Conservation (phyloP, 2,797 vertebrate genomes). For the Pangasius djambal region DNA sequence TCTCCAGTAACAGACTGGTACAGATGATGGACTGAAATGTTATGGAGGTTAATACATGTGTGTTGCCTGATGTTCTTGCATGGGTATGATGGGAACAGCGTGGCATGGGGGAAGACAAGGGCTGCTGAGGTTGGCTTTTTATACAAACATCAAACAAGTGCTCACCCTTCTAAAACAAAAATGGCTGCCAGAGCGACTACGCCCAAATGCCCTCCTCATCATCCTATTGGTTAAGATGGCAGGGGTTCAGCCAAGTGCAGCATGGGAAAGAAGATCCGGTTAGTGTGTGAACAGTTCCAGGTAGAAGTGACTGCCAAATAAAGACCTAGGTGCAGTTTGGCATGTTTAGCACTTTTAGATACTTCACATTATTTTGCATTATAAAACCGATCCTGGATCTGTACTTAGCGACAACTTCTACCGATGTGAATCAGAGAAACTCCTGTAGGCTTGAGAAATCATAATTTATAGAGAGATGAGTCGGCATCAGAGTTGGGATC, state of each 20-base stretch:
- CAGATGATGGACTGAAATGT: constrained; percentile 12
- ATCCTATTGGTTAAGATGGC: constrained; percentile 87
- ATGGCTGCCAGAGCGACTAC: constrained; percentile 93
- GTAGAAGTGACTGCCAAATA: constrained; percentile 47
- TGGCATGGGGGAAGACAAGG: constrained; percentile 51
- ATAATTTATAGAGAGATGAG: constrained; percentile 55
- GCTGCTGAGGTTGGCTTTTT: constrained; percentile 56
- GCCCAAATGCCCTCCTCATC: constrained; percentile 99
- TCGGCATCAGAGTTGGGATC: constrained; percentile 51
- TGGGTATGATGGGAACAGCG: constrained; percentile 13
- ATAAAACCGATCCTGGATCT: constrained; percentile 53
- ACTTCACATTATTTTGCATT: not conserved
- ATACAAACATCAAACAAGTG: constrained; percentile 71
- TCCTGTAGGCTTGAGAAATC: constrained; percentile 49
- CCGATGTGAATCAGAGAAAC: constrained; percentile 56
- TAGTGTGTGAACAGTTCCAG: constrained; percentile 74
- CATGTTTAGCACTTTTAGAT: not conserved
- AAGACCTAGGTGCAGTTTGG: constrained; percentile 50
- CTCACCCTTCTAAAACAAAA: constrained; percentile 99
- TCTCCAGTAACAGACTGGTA: not conserved
- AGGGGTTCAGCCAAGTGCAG: constrained; percentile 84
- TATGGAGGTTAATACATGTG: constrained; percentile 5
- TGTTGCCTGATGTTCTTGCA: constrained; percentile 29
- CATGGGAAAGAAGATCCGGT: constrained; percentile 90
- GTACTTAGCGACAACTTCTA: constrained; percentile 56